phyloP scores from a whole-genome alignment of 2,888 invertebrate species.

The Clanis bilineata region DNA sequence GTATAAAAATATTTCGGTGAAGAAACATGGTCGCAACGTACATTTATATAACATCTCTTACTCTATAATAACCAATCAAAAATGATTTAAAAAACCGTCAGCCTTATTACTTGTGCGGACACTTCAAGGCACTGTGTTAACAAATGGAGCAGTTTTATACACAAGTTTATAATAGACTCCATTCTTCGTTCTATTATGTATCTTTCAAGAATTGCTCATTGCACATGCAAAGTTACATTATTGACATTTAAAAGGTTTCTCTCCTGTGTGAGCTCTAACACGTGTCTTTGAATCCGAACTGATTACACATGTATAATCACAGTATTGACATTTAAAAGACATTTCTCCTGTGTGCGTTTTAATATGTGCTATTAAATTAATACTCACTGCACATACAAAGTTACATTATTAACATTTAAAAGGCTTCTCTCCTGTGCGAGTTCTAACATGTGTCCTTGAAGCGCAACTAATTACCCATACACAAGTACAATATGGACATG shows the following conservation, averaged over 20 bases:
- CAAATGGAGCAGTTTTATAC: neutral
- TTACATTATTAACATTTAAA: too few species aligned
- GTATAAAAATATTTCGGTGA: neutral
- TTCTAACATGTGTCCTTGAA: too few species aligned
- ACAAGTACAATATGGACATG: too few species aligned
- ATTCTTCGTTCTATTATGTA: neutral
- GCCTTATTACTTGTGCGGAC: slow-evolving; percentile 36
- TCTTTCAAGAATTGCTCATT: neutral
- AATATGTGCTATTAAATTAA: neutral
- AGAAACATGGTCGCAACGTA: slow-evolving; percentile 4
- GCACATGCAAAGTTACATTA: neutral
- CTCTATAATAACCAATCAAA: slow-evolving; percentile 42
- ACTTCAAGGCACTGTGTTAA: slow-evolving; percentile 47
- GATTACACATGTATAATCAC: neutral
- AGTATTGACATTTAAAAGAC: neutral
- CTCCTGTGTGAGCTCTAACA: neutral
- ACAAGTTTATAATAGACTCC: neutral
- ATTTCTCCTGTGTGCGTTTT: neutral
- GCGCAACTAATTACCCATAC: too few species aligned
- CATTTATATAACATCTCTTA: slow-evolving; percentile 34
- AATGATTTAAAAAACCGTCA: slow-evolving; percentile 45
- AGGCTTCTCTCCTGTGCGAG: too few species aligned
- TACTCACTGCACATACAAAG: neutral
- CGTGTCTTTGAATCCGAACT: neutral
- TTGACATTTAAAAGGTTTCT: neutral